Evolutionary conservation across 1,140 invertebrate genomes (phyloP).

Genomic region (Callitettix versicolor): DNA sequence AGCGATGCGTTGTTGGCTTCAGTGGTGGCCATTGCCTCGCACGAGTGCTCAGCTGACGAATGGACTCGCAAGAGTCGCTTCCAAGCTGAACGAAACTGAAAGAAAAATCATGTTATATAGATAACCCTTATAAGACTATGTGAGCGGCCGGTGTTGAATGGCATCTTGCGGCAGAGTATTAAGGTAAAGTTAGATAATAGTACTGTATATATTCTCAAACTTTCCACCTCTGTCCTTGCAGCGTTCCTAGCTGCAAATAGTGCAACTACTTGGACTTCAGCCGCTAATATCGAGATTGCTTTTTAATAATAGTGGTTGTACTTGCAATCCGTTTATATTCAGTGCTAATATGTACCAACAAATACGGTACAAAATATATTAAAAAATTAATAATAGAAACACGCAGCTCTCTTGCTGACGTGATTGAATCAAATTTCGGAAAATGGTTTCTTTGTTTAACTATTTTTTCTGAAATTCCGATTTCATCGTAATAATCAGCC

Average conservation of each 20-base stretch:
- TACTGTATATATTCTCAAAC: too few species aligned
- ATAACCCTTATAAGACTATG: background rate
- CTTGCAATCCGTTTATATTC: too few species aligned
- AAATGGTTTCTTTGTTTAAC: background rate
- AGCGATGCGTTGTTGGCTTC: too few species aligned
- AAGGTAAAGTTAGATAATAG: too few species aligned
- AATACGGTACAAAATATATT: background rate
- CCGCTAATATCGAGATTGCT: background rate
- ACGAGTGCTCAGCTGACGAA: background rate
- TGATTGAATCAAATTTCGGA: background rate
- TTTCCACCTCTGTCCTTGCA: background rate
- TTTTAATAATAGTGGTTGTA: too few species aligned
- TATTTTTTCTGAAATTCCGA: too few species aligned
- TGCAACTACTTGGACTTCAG: too few species aligned
- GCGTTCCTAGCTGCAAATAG: too few species aligned
- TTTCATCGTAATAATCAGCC: too few species aligned
- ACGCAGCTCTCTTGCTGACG: background rate
- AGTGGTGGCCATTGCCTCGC: background rate
- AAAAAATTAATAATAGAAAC: background rate
- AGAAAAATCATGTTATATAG: constrained; percentile 3
- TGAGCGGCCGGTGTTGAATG: background rate
- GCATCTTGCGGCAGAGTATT: too few species aligned
- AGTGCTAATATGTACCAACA: too few species aligned
- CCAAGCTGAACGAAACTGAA: constrained; percentile 26
- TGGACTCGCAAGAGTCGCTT: constrained; percentile 11